Conservation (phyloP, 2,113 vertebrate genomes). For the Gobiocypris rarus region DNA sequence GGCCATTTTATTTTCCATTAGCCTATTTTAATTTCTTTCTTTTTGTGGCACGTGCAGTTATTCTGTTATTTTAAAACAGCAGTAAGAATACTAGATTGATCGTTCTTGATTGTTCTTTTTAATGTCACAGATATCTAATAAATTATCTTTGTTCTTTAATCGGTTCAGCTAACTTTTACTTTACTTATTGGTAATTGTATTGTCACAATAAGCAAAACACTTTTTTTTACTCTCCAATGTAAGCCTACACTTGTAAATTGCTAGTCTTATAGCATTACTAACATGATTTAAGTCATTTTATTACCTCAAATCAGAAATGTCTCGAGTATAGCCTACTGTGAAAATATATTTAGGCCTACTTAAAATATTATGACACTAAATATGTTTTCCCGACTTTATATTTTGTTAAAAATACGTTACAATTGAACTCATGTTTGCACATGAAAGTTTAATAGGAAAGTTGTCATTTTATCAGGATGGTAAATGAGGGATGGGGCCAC, state of each 20-base stretch:
- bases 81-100: not conserved
- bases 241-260: not conserved
- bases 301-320: not conserved
- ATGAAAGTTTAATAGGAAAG: not conserved
- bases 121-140: not conserved
- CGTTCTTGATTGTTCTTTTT: not conserved
- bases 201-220: not conserved
- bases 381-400: not conserved
- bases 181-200: not conserved
- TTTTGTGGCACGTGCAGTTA: not conserved
- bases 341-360: not conserved
- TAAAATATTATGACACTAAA: not conserved
- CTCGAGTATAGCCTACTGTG: not conserved
- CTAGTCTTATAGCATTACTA: too few relatives aligned
- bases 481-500: not conserved
- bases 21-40: too few relatives aligned
- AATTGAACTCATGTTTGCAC: not conserved
- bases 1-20: not conserved
- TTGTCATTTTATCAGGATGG: not conserved
- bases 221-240: not conserved
- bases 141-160: not conserved
- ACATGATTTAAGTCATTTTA: not conserved
- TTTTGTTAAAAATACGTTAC: not conserved
- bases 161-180: not conserved
- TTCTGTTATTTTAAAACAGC: not conserved